Conservation (phyloP, 2,888 invertebrate species). For the Spisula solida region DNA sequence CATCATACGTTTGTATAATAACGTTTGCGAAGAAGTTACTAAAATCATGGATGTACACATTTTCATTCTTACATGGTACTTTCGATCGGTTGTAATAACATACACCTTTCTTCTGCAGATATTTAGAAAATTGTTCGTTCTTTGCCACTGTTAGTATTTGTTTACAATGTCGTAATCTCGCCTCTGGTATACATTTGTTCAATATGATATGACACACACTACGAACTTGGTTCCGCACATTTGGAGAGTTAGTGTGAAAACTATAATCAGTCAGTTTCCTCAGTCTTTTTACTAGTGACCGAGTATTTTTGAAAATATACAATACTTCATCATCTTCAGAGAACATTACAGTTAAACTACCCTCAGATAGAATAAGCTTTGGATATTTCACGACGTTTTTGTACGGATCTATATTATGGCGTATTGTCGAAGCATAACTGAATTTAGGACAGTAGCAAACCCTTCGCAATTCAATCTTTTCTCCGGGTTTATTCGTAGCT, state of each 20-base stretch:
- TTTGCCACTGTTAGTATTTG: neutral
- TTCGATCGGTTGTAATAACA: neutral
- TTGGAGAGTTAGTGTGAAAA: conserved; percentile 11
- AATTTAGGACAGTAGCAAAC: conserved; percentile 6
- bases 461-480: conserved; percentile 2
- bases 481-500: neutral
- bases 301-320: neutral
- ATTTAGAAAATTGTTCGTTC: neutral
- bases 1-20: neutral
- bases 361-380: neutral
- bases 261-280: neutral
- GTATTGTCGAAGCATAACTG: neutral
- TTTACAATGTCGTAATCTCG: neutral
- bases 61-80: neutral
- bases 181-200: neutral
- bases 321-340: neutral
- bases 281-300: neutral
- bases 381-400: neutral
- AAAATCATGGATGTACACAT: conserved; percentile 22
- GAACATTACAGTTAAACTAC: neutral
- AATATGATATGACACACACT: neutral
- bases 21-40: neutral
- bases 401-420: neutral
- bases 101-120: neutral
- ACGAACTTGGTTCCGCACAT: neutral